These are phyloP conservation scores for Clusia tigrina DNA, from an alignment of 2,888 invertebrate genomes.

Conservation along the genomic window DNA sequence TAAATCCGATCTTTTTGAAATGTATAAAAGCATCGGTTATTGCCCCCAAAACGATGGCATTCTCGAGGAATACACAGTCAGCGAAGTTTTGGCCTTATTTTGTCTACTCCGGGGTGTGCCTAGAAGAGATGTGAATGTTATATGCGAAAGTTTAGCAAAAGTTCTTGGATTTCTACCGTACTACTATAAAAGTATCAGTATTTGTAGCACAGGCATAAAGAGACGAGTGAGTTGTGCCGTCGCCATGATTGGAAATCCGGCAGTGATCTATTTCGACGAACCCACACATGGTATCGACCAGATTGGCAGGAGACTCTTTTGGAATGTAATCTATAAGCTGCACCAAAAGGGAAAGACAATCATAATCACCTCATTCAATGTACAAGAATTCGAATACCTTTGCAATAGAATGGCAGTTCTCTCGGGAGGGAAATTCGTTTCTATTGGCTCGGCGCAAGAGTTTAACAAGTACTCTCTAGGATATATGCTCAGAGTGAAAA, in stretches of 20 bases:
- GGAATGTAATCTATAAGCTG: constrained; percentile 59
- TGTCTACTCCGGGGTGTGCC: constrained; percentile 23
- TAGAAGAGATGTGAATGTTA: not conserved
- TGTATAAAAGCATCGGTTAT: constrained; percentile 24
- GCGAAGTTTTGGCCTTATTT: constrained; percentile 14
- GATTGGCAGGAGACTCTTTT: constrained; percentile 14
- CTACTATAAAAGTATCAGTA: not conserved
- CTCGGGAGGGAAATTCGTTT: too few species aligned
- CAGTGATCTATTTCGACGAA: constrained; percentile 19
- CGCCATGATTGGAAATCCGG: constrained; percentile 20
- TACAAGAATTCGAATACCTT: constrained; percentile 49
- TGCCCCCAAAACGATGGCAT: not conserved
- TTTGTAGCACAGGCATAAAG: constrained; percentile 1
- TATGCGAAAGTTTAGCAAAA: constrained; percentile 18
- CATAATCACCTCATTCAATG: constrained; percentile 65
- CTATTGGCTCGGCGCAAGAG: too few species aligned
- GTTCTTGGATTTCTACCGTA: constrained; percentile 16
- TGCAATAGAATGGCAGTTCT: too few species aligned
- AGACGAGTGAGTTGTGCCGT: constrained; percentile 16
- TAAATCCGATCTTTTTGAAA: not conserved
- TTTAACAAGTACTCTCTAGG: constrained; percentile 35
- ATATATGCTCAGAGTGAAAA: constrained; percentile 25
- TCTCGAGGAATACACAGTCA: constrained; percentile 1
- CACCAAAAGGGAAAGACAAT: constrained; percentile 8
- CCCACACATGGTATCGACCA: constrained; percentile 12